These are phyloP conservation scores for Microcebus murinus DNA, from an alignment of 2,113 vertebrate genomes.

Conservation along the genomic window DNA sequence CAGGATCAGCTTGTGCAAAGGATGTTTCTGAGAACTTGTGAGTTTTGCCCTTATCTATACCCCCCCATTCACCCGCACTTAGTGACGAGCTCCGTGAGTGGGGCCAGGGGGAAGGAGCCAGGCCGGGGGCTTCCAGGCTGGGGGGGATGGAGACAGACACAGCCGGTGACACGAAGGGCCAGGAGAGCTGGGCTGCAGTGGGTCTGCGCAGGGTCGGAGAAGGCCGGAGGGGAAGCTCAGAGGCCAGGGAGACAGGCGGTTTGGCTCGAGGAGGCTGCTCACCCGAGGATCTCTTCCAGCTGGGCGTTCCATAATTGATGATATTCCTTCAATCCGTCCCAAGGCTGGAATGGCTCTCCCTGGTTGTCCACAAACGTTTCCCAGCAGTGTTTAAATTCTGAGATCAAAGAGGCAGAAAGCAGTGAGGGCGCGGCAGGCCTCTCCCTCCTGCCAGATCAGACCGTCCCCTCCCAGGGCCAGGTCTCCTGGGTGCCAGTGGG, in stretches of 20 bases:
- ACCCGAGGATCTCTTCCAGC: neutral
- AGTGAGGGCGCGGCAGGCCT: neutral
- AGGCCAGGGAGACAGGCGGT: accelerated
- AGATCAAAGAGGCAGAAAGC: neutral
- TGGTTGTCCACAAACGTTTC: neutral
- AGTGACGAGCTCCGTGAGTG: neutral
- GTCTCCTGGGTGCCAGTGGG: neutral
- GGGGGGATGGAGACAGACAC: too few species aligned
- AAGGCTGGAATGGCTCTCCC: too few species aligned
- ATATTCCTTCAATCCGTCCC: too few species aligned
- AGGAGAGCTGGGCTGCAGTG: neutral
- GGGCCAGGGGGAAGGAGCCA: neutral
- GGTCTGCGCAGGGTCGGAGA: neutral
- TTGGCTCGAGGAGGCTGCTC: neutral
- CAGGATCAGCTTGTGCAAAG: neutral
- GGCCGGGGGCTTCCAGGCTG: accelerated
- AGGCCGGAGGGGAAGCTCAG: accelerated
- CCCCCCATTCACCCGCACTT: accelerated
- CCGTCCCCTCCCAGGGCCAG: neutral
- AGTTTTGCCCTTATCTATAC: neutral
- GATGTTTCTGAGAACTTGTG: neutral
- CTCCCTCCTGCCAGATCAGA: too few species aligned
- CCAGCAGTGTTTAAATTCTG: slow-evolving; percentile 12
- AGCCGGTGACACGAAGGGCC: neutral
- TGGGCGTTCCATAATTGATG: accelerated